Conservation (phyloP, 2,113 vertebrate species). For the Megaptera novaeangliae region DNA sequence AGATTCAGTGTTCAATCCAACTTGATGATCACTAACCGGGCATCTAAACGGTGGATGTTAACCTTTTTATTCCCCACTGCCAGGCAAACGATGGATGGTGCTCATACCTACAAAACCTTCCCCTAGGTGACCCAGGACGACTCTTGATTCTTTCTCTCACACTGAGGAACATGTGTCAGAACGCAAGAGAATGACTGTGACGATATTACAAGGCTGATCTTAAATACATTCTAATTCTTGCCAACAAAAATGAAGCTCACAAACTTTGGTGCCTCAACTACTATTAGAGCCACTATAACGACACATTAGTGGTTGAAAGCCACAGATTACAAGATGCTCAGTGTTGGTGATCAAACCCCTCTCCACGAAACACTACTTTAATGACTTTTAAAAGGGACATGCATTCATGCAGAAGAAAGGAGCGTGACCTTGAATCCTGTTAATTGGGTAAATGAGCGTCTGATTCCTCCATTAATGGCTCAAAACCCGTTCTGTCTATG, state of each 20-base stretch:
- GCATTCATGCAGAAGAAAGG: background rate
- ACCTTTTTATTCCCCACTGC: background rate
- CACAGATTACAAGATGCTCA: background rate
- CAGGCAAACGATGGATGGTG: too few species aligned
- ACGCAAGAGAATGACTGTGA: background rate
- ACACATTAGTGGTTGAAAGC: background rate
- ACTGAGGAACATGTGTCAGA: background rate
- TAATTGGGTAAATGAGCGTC: background rate
- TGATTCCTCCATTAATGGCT: background rate
- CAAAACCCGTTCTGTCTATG: background rate
- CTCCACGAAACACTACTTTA: background rate
- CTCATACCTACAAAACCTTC: background rate
- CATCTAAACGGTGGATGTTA: background rate
- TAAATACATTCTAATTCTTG: background rate
- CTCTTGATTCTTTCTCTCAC: accelerated
- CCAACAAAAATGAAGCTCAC: background rate
- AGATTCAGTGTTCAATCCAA: background rate
- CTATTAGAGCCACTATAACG: background rate
- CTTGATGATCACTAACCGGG: accelerated
- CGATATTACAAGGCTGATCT: background rate
- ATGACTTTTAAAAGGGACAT: background rate
- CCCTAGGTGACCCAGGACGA: accelerated
- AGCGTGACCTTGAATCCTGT: background rate
- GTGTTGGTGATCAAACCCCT: background rate
- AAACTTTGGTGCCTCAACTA: background rate